A percentile compares a stretch with the other conserved stretches of the same genome.
phyloP scores from a whole-genome alignment of 2,888 invertebrate species.

The Aromia moschata region DNA sequence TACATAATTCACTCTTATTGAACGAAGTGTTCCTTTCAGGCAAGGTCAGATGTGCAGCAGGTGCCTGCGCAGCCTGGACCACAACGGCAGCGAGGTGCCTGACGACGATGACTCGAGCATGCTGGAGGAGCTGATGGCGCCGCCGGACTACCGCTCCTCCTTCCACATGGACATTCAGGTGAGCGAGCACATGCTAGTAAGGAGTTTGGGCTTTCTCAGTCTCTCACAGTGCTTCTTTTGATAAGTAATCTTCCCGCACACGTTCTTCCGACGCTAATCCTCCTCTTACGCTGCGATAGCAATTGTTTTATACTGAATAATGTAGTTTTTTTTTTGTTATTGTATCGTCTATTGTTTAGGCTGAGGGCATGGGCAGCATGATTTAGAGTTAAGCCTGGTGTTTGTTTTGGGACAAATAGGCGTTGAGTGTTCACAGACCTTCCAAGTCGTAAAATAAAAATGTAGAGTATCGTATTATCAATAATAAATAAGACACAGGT shows the following conservation, averaged over 20 bases:
- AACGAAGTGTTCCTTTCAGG: conserved; percentile 66
- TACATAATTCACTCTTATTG: too few species aligned
- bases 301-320: conserved; percentile 1
- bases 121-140: conserved; percentile 61
- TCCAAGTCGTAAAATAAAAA: too few species aligned
- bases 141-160: conserved; percentile 52
- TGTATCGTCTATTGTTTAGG: not conserved
- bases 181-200: conserved; percentile 52
- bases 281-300: conserved; percentile 2
- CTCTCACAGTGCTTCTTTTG: conserved; percentile 53
- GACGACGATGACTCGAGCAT: conserved; percentile 79
- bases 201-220: conserved; percentile 56
- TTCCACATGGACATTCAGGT: conserved; percentile 62
- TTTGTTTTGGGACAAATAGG: conserved; percentile 18
- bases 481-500: too few species aligned
- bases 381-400: conserved; percentile 18
- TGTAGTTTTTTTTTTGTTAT: conserved; percentile 8
- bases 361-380: conserved; percentile 19
- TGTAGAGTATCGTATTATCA: too few species aligned
- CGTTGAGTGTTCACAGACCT: conserved; percentile 34
- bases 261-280: not conserved
- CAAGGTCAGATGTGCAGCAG: conserved; percentile 85
- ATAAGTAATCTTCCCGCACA: conserved; percentile 25
- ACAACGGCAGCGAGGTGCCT: conserved; percentile 62
- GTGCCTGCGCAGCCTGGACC: conserved; percentile 76